phyloP scores from a whole-genome alignment of 2,113 vertebrate genomes.

The Corvus moneduloides region DNA sequence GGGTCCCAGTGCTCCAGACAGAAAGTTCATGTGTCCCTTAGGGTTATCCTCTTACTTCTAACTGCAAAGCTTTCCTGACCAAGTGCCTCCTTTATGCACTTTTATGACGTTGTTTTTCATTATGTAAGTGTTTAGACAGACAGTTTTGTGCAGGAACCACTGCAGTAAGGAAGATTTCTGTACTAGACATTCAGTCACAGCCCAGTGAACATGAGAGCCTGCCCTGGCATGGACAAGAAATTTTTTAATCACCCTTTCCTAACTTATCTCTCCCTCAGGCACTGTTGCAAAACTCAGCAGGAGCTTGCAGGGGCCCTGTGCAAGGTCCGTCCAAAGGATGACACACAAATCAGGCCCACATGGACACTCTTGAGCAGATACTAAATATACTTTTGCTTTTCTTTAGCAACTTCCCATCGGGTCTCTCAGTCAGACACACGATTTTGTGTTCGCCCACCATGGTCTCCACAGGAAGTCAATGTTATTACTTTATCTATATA shows the following conservation, averaged over 20 bases:
- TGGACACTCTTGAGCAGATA: not conserved
- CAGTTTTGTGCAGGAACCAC: not conserved
- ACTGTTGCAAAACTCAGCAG: slow-evolving; percentile 12
- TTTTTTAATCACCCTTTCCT: not conserved
- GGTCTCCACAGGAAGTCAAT: not conserved
- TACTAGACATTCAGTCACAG: not conserved
- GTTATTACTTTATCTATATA: not conserved
- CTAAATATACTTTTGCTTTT: slow-evolving; percentile 4
- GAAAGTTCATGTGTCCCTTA: not conserved
- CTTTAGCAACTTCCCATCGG: not conserved
- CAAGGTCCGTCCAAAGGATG: not conserved
- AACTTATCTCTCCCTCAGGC: not conserved
- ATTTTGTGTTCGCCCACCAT: not conserved
- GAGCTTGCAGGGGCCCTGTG: slow-evolving; percentile 2
- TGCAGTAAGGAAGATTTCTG: not conserved
- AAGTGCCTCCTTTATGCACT: not conserved
- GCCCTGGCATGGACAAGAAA: not conserved
- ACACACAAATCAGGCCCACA: slow-evolving; percentile 39
- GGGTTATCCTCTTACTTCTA: not conserved
- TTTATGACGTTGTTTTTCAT: not conserved
- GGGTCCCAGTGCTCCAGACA: not conserved
- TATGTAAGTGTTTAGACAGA: not conserved
- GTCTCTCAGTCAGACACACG: not conserved
- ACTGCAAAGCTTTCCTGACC: not conserved
- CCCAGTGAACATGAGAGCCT: not conserved